Evolutionary conservation across 2,888 invertebrate species (phyloP).

Genomic region (Agriotes lineatus): DNA sequence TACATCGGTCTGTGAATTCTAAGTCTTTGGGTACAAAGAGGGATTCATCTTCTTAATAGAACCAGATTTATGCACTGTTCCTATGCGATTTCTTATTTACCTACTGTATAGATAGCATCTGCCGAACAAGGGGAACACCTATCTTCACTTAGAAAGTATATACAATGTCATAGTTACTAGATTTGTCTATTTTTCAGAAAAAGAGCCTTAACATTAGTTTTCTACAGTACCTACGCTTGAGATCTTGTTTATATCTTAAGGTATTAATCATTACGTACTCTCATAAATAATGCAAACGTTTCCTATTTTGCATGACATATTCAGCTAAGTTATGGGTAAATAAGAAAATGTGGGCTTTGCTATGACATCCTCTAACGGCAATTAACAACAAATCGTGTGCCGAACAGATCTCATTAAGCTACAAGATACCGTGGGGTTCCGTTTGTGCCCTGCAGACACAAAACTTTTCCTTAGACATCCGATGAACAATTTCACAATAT

Average conservation of each 20-base stretch:
- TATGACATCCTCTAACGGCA: slow-evolving; percentile 12
- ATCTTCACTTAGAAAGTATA: no score
- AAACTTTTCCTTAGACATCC: no score
- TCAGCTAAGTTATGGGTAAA: slow-evolving; percentile 1
- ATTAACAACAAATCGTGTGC: slow-evolving; percentile 19
- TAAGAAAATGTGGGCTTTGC: slow-evolving; percentile 19
- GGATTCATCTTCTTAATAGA: neutral
- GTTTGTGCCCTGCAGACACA: slow-evolving; percentile 1
- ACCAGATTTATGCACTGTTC: neutral
- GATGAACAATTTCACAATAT: no score
- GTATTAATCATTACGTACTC: no score
- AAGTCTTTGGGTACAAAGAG: neutral
- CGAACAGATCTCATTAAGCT: slow-evolving; percentile 16
- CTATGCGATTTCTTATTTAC: neutral
- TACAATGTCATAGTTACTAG: no score
- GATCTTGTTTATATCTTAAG: no score
- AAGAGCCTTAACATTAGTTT: no score
- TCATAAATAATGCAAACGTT: slow-evolving; percentile 7
- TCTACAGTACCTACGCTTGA: no score
- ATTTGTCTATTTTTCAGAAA: no score
- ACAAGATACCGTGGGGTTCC: slow-evolving; percentile 5
- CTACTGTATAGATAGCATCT: neutral
- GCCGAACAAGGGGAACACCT: no score
- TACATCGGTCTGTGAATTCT: neutral
- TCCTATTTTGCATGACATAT: slow-evolving; percentile 8